A percentile compares a stretch with the other conserved stretches of the same genome.
Evolutionary conservation across 2,113 vertebrate genomes (phyloP).

Genomic region (Oxyruncus cristatus): DNA sequence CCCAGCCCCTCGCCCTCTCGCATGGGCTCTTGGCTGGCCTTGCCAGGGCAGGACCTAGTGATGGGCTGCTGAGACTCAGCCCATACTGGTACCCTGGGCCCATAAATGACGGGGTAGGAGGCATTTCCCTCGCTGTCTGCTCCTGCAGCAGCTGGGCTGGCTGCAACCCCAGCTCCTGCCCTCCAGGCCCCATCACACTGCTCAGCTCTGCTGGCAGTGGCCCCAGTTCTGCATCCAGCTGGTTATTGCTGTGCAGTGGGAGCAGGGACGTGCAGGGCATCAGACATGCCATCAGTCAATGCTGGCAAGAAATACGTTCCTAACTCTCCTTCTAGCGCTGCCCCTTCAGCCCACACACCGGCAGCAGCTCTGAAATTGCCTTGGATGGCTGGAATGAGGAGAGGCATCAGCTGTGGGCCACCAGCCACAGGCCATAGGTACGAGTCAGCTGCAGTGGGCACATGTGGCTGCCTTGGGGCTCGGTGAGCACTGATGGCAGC

Average conservation of each 20-base stretch:
- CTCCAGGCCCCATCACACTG: neutral
- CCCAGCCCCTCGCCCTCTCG: neutral
- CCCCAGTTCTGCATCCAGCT: neutral
- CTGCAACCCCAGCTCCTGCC: neutral
- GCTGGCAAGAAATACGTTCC: neutral
- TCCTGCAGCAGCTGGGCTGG: neutral
- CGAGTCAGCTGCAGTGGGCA: neutral
- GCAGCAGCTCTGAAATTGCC: neutral
- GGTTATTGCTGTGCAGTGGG: neutral
- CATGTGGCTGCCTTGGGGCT: neutral
- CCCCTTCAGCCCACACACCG: neutral
- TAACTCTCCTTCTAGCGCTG: neutral
- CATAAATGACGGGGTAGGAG: accelerated
- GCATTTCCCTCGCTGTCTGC: neutral
- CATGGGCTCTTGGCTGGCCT: accelerated
- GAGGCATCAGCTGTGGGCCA: neutral
- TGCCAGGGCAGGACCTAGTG: neutral
- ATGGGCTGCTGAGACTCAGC: neutral
- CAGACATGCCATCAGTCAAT: neutral
- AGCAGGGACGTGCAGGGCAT: neutral
- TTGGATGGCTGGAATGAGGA: neutral
- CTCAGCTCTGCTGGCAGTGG: neutral
- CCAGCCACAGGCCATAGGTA: neutral
- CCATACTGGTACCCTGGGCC: accelerated
- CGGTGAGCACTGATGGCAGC: accelerated